These are phyloP conservation scores for Pyrocoelia pectoralis DNA, from an alignment of 2,888 invertebrate species.

Conservation along the genomic window DNA sequence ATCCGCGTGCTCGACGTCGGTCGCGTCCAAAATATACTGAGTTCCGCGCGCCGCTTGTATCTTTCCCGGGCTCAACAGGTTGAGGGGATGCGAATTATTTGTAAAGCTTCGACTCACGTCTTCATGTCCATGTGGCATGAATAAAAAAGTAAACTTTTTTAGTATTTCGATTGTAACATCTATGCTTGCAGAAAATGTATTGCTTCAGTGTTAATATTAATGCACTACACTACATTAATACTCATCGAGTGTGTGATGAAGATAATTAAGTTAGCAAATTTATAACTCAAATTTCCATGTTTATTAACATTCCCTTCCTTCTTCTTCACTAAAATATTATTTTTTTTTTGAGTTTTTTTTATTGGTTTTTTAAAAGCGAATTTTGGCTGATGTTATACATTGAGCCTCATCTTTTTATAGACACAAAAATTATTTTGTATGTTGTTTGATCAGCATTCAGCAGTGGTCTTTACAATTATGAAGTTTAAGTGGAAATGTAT, in stretches of 20 bases:
- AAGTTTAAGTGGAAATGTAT: no score
- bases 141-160: constrained; percentile 9
- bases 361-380: no score
- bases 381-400: no score
- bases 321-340: no score
- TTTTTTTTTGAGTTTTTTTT: no score
- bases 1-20: constrained; percentile 38
- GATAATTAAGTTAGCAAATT: no score
- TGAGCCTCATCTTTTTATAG: no score
- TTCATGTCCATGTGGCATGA: constrained; percentile 8
- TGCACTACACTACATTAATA: constrained; percentile 13
- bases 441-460: no score
- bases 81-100: constrained; percentile 45
- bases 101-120: constrained; percentile 38
- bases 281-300: no score
- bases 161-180: constrained; percentile 13
- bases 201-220: constrained; percentile 18
- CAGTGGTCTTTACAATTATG: no score
- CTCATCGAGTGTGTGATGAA: background rate
- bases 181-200: constrained; percentile 19
- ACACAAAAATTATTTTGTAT: no score
- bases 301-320: no score
- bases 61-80: constrained; percentile 56
- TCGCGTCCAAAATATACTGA: constrained; percentile 46
- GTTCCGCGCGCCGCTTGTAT: constrained; percentile 42